phyloP scores from a whole-genome alignment of 1,140 invertebrate species.

The Trypoxylus dichotomus region DNA sequence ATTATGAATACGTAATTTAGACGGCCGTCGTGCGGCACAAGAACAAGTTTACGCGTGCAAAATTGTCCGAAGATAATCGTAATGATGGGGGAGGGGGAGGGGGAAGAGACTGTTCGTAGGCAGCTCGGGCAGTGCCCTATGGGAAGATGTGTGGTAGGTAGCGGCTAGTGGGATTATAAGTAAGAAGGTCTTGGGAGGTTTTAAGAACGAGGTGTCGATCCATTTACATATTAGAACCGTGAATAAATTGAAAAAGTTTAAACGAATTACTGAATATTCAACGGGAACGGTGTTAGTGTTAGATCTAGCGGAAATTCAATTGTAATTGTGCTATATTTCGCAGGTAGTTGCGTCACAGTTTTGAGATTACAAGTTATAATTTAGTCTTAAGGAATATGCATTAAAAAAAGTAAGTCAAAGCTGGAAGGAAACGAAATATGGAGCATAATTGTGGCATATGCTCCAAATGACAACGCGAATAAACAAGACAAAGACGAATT shows the following conservation, averaged over 20 bases:
- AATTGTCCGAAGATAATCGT: background rate
- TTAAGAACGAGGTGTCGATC: background rate
- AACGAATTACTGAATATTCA: background rate
- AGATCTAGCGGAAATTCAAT: background rate
- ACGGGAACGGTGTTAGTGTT: background rate
- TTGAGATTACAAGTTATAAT: no score
- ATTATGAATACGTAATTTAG: background rate
- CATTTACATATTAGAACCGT: background rate
- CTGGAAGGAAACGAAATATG: no score
- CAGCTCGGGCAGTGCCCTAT: no score
- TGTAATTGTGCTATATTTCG: background rate
- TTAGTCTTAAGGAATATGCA: no score
- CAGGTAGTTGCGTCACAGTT: background rate
- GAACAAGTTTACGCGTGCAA: background rate
- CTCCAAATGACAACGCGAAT: no score
- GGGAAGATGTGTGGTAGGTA: no score
- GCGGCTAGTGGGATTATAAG: no score
- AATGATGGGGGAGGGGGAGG: background rate
- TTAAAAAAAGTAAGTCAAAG: no score
- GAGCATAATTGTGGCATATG: no score
- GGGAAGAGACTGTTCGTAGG: background rate
- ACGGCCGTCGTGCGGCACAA: background rate
- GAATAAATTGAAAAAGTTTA: background rate
- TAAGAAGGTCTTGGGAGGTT: no score
- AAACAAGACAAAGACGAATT: no score